phyloP scores from a whole-genome alignment of 2,113 vertebrate genomes.

The Heteronetta atricapilla region DNA sequence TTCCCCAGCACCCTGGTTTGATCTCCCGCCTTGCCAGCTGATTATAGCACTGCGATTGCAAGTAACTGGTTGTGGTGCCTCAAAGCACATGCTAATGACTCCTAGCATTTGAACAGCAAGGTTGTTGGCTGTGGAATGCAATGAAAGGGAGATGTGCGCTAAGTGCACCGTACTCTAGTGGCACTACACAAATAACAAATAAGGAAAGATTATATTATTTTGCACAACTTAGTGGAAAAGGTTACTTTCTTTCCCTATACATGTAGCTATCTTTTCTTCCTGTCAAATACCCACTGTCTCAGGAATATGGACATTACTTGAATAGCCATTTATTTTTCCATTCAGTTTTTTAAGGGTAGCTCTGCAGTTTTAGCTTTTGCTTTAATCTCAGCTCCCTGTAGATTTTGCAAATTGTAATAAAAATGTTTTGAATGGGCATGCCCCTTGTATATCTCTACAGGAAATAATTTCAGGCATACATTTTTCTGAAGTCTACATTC shows the following conservation, averaged over 20 bases:
- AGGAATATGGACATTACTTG: not conserved
- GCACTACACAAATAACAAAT: not conserved
- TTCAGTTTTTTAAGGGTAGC: not conserved
- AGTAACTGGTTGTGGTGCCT: not conserved
- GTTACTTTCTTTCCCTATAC: not conserved
- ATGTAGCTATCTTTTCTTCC: not conserved
- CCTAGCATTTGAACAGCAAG: not conserved
- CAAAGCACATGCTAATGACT: not conserved
- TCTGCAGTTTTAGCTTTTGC: not conserved
- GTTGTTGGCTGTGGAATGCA: not conserved
- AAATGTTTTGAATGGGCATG: not conserved
- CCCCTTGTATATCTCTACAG: not conserved
- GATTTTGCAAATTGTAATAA: not conserved
- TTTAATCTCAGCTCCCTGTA: not conserved
- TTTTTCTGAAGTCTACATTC: not conserved
- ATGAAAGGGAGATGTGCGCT: not conserved
- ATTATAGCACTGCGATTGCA: not conserved
- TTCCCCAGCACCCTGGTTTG: not conserved
- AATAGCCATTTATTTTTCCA: not conserved
- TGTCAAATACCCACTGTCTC: rapidly evolving
- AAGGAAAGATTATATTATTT: not conserved
- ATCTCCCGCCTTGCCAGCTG: not conserved
- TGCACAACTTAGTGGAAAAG: not conserved
- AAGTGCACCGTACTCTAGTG: not conserved
- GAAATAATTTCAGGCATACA: rapidly evolving